Base-by-base conservation (phyloP, 2,888 invertebrate species). In the Rotaria macrura region DNA sequence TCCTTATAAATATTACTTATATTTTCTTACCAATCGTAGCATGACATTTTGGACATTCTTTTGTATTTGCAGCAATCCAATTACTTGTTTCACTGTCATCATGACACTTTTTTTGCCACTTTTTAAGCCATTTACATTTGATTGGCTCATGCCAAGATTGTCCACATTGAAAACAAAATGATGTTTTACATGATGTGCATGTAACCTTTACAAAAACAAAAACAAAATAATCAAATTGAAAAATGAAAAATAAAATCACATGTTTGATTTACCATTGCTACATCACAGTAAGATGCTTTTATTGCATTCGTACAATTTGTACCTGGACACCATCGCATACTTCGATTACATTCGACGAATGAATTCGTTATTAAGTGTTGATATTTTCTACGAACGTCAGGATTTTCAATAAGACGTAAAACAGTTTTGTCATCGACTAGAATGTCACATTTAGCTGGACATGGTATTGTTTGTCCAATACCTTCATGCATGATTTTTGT, bases 401-500 rank as follows among this genome's bases (percentile, higher is more conserved):
- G 38, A 54, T 79, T 54, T 25, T 52, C 34, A 40, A 85, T 83
- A 40, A 90, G 90, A 89, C 88, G 94, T 95, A 97, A 96, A 87
- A 97, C 97, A 87, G 95, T 96, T 88, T 95, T 95, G 93, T 98
- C 97, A 92, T 98, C 97, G 87, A 98, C 96, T 89, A 97, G 93
- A 90, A 97, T 96, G 92, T 97, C 95, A 93, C 97, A 98, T 90
- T 94, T 95, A 88, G 96, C 97, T 88, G 97, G 97, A 92, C 97
- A 97, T 87, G 96, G 95, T 91, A 97, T 97, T 85, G 96, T 96
- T 47, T 89, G 91, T 65, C 91, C 91, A 90, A 96, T 94, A 87
- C 97, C 97, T 92, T 97, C 97, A 91, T 96, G 96, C 94, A 97
- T 95, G 89, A 98, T 97, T 93, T 98, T 98, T 87, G 96, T 96